Evolutionary conservation across 2,113 vertebrate genomes (phyloP).

Genomic region (Phaethon lepturus): DNA sequence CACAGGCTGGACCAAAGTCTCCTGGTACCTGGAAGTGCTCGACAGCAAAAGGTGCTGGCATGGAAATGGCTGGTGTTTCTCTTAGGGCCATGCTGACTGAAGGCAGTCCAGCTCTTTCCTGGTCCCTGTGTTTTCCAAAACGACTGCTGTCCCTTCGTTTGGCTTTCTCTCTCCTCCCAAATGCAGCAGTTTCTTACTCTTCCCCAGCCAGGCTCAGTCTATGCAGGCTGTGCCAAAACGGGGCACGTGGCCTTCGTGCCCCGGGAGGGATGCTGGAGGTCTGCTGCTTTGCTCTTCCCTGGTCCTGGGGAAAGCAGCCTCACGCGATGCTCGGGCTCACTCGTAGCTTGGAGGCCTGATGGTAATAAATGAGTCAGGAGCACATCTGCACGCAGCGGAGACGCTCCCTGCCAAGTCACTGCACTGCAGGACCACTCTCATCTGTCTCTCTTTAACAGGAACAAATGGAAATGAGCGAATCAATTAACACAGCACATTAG

Average conservation of each 20-base stretch:
- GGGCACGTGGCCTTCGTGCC: not conserved
- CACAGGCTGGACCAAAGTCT: not conserved
- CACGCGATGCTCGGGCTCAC: not conserved
- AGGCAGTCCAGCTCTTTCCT: not conserved
- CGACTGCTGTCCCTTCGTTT: not conserved
- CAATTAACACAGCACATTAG: conserved; percentile 93
- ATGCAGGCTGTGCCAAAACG: fast-evolving
- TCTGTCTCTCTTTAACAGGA: conserved; percentile 88
- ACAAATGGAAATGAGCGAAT: conserved; percentile 95
- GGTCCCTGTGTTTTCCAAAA: not conserved
- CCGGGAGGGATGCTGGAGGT: not conserved
- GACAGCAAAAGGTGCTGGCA: not conserved
- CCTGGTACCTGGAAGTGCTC: not conserved
- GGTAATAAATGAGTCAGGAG: conserved; percentile 71
- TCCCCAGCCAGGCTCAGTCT: not conserved
- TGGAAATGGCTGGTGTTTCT: not conserved
- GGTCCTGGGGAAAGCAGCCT: not conserved
- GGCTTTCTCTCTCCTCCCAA: not conserved
- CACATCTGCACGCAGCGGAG: conserved; percentile 83
- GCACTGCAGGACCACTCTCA: conserved; percentile 90
- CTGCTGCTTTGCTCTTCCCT: not conserved
- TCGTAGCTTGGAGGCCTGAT: conserved; percentile 32
- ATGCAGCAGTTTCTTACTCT: not conserved
- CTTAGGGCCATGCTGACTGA: not conserved
- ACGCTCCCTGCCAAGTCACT: conserved; percentile 82